Evolutionary conservation across 2,888 invertebrate species (phyloP).

Genomic region (Neoascia interrupta): DNA sequence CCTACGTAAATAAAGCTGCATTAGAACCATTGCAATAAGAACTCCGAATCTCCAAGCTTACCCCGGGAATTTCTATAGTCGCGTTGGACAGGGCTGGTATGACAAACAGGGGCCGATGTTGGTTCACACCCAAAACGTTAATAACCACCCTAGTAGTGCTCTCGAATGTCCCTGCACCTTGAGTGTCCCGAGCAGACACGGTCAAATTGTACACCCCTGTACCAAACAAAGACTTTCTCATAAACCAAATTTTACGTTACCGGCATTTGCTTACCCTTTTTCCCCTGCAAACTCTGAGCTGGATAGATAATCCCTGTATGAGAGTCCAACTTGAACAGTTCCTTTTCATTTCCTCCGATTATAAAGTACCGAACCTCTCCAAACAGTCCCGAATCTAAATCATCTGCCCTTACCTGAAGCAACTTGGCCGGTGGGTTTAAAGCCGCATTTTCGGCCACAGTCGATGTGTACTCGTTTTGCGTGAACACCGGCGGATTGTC

Average conservation of each 20-base stretch:
- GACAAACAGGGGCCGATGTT: constrained; percentile 89
- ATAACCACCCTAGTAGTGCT: constrained; percentile 88
- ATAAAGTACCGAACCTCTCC: constrained; percentile 89
- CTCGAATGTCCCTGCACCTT: constrained; percentile 83
- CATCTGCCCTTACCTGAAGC: constrained; percentile 87
- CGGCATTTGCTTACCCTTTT: constrained; percentile 75
- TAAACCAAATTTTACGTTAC: background rate
- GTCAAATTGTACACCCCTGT: constrained; percentile 82
- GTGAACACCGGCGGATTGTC: constrained; percentile 92
- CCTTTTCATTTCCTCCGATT: constrained; percentile 84
- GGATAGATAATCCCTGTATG: constrained; percentile 91
- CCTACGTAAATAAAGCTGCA: constrained; percentile 78
- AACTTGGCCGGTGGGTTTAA: constrained; percentile 90
- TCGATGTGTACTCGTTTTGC: constrained; percentile 87
- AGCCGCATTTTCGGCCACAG: constrained; percentile 91
- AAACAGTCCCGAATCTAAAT: constrained; percentile 89
- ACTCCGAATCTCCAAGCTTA: too few species aligned
- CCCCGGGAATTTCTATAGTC: constrained; percentile 91
- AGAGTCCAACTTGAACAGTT: constrained; percentile 86
- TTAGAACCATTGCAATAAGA: background rate
- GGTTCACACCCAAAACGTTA: constrained; percentile 88
- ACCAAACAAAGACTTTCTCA: background rate
- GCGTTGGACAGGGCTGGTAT: constrained; percentile 88
- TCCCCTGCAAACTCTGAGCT: constrained; percentile 85
- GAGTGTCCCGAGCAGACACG: constrained; percentile 89